Conservation (phyloP, 2,113 vertebrate species). For the Arizona elegans region DNA sequence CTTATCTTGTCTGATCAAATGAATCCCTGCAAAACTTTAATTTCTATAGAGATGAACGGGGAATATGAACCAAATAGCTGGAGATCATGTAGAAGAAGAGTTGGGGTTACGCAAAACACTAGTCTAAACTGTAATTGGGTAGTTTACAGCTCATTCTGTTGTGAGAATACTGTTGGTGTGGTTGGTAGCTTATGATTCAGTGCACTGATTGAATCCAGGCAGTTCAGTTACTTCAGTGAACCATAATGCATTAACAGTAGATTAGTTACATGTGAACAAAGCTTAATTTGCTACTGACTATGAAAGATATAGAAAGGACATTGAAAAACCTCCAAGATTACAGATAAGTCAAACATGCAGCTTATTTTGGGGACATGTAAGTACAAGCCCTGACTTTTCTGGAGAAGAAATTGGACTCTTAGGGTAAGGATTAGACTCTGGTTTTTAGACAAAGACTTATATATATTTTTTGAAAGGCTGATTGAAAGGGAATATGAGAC, state of each 20-base stretch:
- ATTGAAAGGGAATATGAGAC: background rate
- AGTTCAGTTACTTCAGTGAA: background rate
- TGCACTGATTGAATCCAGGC: background rate
- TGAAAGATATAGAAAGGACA: background rate
- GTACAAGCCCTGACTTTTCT: background rate
- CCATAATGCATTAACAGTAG: background rate
- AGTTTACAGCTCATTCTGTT: background rate
- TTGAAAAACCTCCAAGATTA: background rate
- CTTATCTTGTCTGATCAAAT: background rate
- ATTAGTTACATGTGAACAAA: background rate
- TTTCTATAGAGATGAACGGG: background rate
- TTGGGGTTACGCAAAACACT: background rate
- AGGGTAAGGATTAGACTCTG: background rate
- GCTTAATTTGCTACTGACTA: background rate
- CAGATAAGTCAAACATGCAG: background rate
- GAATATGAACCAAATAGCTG: background rate
- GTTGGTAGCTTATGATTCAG: background rate
- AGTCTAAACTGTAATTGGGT: background rate
- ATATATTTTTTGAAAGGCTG: background rate
- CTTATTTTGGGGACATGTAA: background rate
- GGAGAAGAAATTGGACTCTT: background rate
- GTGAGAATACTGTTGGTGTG: background rate
- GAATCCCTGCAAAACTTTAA: background rate
- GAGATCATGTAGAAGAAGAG: background rate
- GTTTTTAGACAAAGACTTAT: background rate